Base-by-base conservation (phyloP, 2,113 vertebrate genomes). In the Oreochromis tanganicae region DNA sequence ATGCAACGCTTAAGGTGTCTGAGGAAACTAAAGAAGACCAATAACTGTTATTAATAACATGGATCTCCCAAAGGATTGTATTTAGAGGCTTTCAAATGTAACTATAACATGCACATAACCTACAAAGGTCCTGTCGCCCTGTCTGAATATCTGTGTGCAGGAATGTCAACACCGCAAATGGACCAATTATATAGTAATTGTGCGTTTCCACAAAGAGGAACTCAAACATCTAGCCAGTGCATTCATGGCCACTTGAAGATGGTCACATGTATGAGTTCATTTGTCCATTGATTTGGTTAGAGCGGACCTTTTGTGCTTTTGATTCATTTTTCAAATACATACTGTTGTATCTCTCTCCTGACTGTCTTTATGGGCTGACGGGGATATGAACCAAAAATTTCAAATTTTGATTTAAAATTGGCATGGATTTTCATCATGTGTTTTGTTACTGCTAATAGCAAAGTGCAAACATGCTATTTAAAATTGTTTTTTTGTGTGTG, bases 1-100 rank as follows among this genome's bases (percentile, higher is more conserved):
- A 95, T 82, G 48, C 92, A 94, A 96, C 92, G 95, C 95, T 96
- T 95, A 95, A 96, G 89, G 93, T 96, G 95, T 95, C 95, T 89
- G 90, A 91, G 87, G 90, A 92, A 96, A 93, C 87, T 88, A 94
- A 94, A 93, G 91, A 92, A 95, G 32, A 91, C 89, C 93, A 95
- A 95, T 95, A 96, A 97, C 93, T 96, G 93, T 96, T 96, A 96
- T 95, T 95, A 96, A 95, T 96, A 90, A 81, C 38, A 81, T 48
- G 81, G 54, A 91, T 93, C 88, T 94, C 90, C 88, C 88, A 88
- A 87, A 91, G 90, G 87, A 85, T 89, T 88, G 82, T 52, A 55
- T 94, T 94, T 91, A 94, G 82, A 87, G 66, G 88, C 82, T 82
- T 83, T 93, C 89, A 78, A 48, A 71, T 50, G 82, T 63, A 87